These are phyloP conservation scores for Mormyrus proboscirostris DNA, from an alignment of 2,797 vertebrate genomes.

Conservation along the genomic window DNA sequence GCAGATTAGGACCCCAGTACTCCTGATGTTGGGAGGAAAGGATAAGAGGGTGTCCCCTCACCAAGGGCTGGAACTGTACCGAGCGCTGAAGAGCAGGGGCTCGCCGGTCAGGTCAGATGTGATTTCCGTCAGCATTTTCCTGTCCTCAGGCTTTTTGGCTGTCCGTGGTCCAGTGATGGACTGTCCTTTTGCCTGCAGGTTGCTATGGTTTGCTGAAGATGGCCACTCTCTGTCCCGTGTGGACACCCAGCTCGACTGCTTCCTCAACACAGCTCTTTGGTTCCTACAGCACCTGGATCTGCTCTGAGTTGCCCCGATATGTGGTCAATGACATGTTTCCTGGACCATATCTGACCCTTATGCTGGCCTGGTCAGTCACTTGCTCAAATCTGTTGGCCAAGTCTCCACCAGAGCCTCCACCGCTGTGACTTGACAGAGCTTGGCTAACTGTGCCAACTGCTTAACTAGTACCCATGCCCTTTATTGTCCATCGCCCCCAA, in stretches of 20 bases:
- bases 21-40: slow-evolving; percentile 69
- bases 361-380: background rate
- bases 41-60: slow-evolving; percentile 70
- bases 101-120: slow-evolving; percentile 58
- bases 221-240: slow-evolving; percentile 66
- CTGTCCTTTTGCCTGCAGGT: slow-evolving; percentile 38
- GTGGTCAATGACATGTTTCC: background rate
- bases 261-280: slow-evolving; percentile 67
- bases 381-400: background rate
- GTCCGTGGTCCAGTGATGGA: background rate
- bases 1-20: slow-evolving; percentile 64
- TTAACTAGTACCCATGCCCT: background rate
- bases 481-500: background rate
- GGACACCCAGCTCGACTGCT: slow-evolving; percentile 64
- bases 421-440: background rate
- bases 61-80: slow-evolving; percentile 74
- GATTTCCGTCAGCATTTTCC: background rate
- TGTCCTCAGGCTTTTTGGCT: slow-evolving; percentile 5
- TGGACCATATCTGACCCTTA: background rate
- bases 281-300: slow-evolving; percentile 58
- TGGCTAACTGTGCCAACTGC: background rate
- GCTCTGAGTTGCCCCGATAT: slow-evolving; percentile 12
- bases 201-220: slow-evolving; percentile 74
- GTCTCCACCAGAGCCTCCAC: background rate
- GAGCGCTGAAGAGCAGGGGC: slow-evolving; percentile 63